Conservation (phyloP, 30 jellyfish, hydroid and myxozoan species). For the Turritopsis rubra region DNA sequence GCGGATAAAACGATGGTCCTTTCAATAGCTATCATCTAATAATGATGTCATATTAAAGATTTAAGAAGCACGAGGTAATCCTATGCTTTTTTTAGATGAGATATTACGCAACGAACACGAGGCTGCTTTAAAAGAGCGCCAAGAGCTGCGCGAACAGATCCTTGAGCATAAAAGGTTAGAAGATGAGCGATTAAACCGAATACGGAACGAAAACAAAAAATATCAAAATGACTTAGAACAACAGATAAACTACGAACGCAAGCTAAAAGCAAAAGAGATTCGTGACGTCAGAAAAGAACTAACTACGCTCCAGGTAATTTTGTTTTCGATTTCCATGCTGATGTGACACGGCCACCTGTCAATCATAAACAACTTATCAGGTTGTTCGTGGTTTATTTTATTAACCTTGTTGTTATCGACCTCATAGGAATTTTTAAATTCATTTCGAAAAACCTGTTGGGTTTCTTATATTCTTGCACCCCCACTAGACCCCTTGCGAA, state of each 20-base stretch:
- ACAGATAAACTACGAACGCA: slow-evolving; percentile 56
- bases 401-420: not conserved
- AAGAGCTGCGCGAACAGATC: slow-evolving; percentile 63
- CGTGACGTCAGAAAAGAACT: slow-evolving; percentile 85
- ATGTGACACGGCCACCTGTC: not conserved
- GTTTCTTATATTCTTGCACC: too few relatives aligned
- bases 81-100: slow-evolving; percentile 39
- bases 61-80: too few relatives aligned
- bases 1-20: too few relatives aligned
- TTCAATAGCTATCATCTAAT: too few relatives aligned
- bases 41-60: too few relatives aligned
- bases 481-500: too few relatives aligned
- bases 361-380: not conserved
- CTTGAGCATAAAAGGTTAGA: slow-evolving; percentile 66
- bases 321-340: not conserved
- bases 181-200: slow-evolving; percentile 54
- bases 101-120: slow-evolving; percentile 57
- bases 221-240: slow-evolving; percentile 76
- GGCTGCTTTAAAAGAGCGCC: slow-evolving; percentile 61
- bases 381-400: not conserved
- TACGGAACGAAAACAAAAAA: slow-evolving; percentile 42
- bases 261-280: slow-evolving; percentile 56
- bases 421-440: not conserved
- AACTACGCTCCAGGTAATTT: slow-evolving; percentile 47
- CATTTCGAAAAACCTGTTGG: too few relatives aligned